Evolutionary conservation across 2,113 vertebrate genomes (phyloP), one percentile per base, ranked within the genome.

Genomic region (Sinocyclocheilus rhinocerous): DNA sequence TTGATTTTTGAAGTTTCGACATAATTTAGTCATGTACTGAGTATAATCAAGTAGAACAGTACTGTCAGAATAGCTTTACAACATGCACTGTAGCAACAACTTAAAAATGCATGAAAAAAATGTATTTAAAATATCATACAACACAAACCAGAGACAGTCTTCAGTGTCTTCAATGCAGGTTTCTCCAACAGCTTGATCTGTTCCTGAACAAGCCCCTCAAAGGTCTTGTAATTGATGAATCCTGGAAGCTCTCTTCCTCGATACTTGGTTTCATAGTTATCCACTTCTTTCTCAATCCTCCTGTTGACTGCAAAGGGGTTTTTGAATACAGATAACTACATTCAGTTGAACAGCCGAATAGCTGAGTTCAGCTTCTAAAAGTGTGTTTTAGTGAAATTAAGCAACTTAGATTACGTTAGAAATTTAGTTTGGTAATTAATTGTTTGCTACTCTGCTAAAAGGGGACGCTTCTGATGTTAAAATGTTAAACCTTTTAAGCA

Each of bases 231-330:
- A 88, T 93, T 97, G 89, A 93, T 93, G 89, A 98, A 97, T 0
- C 96, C 96, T 0, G 95, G 95, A 52, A 97, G 95, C 84, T 97
- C 97, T 87, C 95, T 90, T 1, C 97, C 97, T 20, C 96, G 94
- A 86, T 95, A 96, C 26, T 1, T 92, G 0, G 89, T 83, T 87
- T 97, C 96, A 1, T 95, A 96, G 11, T 76, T 57, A 1, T 2
- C 10, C 1, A 93, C 89, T 83, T 94, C 92, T 0, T 0, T 11
- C 1, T 89, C 86, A 13, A 96, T 88, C 0, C 0, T 81, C 0
- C 0, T 4, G 42, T 91, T 91, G 85, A 95, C 97, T 97, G 83
- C 13, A 72, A 92, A 84, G 9, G 18, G 0, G 45, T 55, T 83
- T 57, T n/a, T 50, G 1, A 48, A 67, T 12, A 63, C 13, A 52